Percentiles rank a stretch among this genome's conserved stretches.
Evolutionary conservation across 2,797 vertebrate genomes (phyloP).

Genomic region (Typhlichthys subterraneus): DNA sequence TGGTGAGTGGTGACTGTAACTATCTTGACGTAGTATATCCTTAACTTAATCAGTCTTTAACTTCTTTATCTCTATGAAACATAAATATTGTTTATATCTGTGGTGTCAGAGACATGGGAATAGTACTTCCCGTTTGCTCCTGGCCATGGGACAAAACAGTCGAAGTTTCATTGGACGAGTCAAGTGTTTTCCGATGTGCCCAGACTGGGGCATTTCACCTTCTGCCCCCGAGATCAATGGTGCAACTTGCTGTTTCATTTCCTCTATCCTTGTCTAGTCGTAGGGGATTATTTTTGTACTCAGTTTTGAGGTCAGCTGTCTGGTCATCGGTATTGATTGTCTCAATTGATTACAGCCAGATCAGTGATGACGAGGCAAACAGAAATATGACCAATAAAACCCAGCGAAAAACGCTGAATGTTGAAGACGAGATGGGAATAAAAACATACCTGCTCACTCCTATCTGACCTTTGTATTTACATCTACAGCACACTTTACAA

Average conservation of each 20-base stretch:
- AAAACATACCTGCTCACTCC: neutral
- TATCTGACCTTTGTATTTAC: neutral
- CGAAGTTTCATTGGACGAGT: too few relatives aligned
- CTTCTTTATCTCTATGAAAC: too few relatives aligned
- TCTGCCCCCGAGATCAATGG: conserved; percentile 35
- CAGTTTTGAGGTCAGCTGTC: conserved; percentile 55
- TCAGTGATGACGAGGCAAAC: conserved; percentile 41
- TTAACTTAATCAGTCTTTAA: too few relatives aligned
- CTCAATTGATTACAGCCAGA: conserved; percentile 17
- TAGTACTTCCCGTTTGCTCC: too few relatives aligned
- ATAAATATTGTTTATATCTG: too few relatives aligned
- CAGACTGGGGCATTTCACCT: neutral
- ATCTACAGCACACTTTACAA: neutral
- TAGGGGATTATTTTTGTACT: conserved; percentile 23
- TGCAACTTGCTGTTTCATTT: conserved; percentile 46
- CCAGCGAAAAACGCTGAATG: neutral
- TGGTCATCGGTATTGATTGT: conserved; percentile 27
- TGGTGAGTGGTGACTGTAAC: too few relatives aligned
- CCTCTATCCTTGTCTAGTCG: conserved; percentile 21
- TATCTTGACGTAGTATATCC: too few relatives aligned
- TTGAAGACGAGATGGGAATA: neutral
- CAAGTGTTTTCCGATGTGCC: too few relatives aligned
- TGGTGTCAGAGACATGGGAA: neutral
- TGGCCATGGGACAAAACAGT: too few relatives aligned
- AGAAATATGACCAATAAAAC: conserved; percentile 14